Conservation (phyloP, 1,140 invertebrate species). For the Heliconius nattereri region DNA sequence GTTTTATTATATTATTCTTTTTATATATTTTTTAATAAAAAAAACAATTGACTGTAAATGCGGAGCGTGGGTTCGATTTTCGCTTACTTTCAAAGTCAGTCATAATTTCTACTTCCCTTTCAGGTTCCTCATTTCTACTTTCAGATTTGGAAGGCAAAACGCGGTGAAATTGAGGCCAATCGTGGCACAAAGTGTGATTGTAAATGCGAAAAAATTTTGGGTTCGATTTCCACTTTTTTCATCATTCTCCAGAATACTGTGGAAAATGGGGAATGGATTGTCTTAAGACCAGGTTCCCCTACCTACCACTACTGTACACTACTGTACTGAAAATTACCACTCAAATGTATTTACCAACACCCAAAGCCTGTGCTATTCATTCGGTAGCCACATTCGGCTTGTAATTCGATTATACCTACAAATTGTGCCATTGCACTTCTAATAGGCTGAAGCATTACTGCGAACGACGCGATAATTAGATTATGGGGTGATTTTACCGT, state of each 20-base stretch:
- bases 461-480: constrained; percentile 40
- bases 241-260: too few relatives aligned
- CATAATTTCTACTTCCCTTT: too few relatives aligned
- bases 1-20: not conserved
- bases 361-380: not conserved
- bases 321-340: not conserved
- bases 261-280: too few relatives aligned
- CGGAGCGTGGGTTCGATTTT: not conserved
- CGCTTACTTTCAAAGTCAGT: not conserved
- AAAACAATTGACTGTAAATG: not conserved
- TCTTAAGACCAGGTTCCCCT: too few relatives aligned
- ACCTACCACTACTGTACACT: too few relatives aligned
- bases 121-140: too few relatives aligned
- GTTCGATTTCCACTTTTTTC: too few relatives aligned
- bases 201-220: too few relatives aligned
- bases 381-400: constrained; percentile 16
- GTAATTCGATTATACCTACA: constrained; percentile 45
- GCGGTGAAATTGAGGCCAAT: too few relatives aligned
- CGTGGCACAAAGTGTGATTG: too few relatives aligned
- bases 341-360: not conserved
- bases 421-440: constrained; percentile 28
- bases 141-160: not conserved
- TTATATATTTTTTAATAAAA: not conserved
- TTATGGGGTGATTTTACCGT: constrained; percentile 36
- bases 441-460: constrained; percentile 32